Base-by-base conservation (phyloP, 2,113 vertebrate species). In the Labrus mixtus region DNA sequence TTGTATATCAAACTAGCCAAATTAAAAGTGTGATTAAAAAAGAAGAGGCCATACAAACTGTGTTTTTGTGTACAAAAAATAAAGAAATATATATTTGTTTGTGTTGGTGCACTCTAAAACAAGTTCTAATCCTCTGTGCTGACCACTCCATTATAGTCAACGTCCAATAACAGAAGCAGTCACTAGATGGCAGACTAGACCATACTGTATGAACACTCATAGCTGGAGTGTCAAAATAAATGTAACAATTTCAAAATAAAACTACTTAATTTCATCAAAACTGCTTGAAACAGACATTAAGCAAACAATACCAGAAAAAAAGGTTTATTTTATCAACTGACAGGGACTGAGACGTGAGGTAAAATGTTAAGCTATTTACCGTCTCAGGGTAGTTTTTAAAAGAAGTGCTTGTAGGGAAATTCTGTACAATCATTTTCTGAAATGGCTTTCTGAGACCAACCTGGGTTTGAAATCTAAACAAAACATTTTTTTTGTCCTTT, bases 361-460 rank as follows among this genome's bases (percentile, higher is more conserved):
- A 94, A 94, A 95, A 92, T 93, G 81, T 51, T 93, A 79, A 71
- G 45, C 16, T 59, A 88, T 92, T 94, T 89, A 86, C 89, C 92
- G 29, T 79, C 51, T 76, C 70, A 68, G 10, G 51, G 20, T 15
- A 66, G 61, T 71, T 73, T 37, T 73, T 33, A 6, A 33, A 86
- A 86, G 64, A 83, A 76, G 65, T 69, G 63, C 90, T 57, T 67
- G 36, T 91, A 89, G 93, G 37, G 81, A 93, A 71, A 93, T 73
- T 95, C 95, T 95, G 95, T 96, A 96, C 96, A 96, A 64, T 90
- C 92, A 92, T 16, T n/a, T 59, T 68, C 29, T 72, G 89, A 90
- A 91, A 91, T 82, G 87, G 93, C 89, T 95, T 95, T 92, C 87
- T 8, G 78, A 84, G 87, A 94, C 92, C 94, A 93, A 48, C 5